Evolutionary conservation across 2,888 invertebrate species (phyloP).

Genomic region (Troilus luridus): DNA sequence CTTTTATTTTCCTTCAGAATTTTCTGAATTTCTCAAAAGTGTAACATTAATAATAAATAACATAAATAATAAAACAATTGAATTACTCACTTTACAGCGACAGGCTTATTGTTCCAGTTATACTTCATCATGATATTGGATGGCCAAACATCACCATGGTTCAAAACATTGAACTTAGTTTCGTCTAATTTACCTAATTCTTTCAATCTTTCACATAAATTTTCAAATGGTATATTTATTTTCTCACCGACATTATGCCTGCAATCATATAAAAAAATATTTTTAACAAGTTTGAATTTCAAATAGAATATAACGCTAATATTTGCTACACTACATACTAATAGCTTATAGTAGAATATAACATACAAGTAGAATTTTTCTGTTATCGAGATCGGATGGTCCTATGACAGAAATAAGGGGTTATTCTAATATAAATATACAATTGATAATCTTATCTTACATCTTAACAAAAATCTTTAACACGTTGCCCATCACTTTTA

Average conservation of each 20-base stretch:
- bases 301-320: background rate
- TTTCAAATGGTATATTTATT: slow-evolving; percentile 26
- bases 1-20: no score
- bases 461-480: no score
- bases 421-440: no score
- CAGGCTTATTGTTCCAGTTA: background rate
- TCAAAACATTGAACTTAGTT: slow-evolving; percentile 29
- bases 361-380: no score
- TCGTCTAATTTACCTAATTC: slow-evolving; percentile 10
- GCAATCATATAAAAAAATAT: background rate
- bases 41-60: no score
- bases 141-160: slow-evolving; percentile 11
- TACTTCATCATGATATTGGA: slow-evolving; percentile 32
- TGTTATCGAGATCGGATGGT: no score
- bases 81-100: slow-evolving; percentile 22
- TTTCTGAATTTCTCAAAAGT: no score
- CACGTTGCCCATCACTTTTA: no score
- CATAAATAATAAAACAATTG: background rate
- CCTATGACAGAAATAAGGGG: no score
- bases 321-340: no score
- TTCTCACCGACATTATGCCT: slow-evolving; percentile 14
- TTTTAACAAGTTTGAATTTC: background rate
- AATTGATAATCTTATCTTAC: no score
- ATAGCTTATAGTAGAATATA: no score
- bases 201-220: background rate